phyloP scores from a whole-genome alignment of 2,888 invertebrate genomes.

The Anthoptus insignis region DNA sequence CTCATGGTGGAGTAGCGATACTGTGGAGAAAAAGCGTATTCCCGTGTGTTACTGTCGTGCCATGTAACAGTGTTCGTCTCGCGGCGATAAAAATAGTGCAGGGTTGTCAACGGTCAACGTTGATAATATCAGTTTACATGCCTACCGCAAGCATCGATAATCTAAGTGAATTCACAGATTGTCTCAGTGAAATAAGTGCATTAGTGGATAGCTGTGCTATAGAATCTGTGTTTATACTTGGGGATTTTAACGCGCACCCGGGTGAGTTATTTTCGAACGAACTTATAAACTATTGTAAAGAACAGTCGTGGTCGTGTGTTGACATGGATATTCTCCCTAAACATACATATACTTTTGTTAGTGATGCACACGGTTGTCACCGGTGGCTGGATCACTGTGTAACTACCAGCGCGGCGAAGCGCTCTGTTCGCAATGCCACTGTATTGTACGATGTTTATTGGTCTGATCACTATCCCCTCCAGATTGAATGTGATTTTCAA shows the following conservation, averaged over 20 bases:
- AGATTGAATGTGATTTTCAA: not conserved
- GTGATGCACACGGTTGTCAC: conserved; percentile 10
- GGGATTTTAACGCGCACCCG: conserved; percentile 12
- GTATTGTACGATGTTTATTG: conserved; percentile 37
- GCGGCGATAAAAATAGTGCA: too few species aligned
- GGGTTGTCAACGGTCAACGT: too few species aligned
- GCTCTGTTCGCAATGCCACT: not conserved
- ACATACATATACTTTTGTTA: too few species aligned
- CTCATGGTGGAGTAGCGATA: conserved; percentile 47
- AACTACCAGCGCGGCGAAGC: conserved; percentile 19
- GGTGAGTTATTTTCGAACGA: not conserved
- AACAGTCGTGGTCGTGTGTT: too few species aligned
- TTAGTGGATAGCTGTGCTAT: too few species aligned
- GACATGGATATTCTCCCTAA: too few species aligned
- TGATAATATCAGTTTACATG: too few species aligned
- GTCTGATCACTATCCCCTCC: conserved; percentile 41
- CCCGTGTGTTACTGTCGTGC: too few species aligned
- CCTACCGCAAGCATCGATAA: not conserved
- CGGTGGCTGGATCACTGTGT: conserved; percentile 42
- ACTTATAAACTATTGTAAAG: too few species aligned
- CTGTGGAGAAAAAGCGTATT: conserved; percentile 45
- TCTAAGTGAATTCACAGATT: not conserved
- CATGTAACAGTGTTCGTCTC: too few species aligned
- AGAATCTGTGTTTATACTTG: conserved; percentile 14
- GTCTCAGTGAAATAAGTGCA: conserved; percentile 36